These are phyloP conservation scores for Graphium colonna DNA, from an alignment of 2,888 invertebrate species.

Conservation along the genomic window DNA sequence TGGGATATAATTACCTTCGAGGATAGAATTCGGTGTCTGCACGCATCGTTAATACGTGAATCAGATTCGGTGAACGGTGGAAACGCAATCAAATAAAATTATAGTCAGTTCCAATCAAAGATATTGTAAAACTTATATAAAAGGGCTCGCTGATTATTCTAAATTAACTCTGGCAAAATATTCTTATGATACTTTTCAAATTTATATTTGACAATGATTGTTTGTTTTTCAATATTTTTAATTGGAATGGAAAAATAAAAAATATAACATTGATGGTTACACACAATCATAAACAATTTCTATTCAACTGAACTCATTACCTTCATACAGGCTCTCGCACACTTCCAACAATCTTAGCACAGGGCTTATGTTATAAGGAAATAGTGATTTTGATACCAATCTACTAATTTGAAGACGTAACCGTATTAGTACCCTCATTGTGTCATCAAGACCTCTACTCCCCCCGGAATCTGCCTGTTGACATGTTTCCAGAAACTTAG, in stretches of 20 bases:
- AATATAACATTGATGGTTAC: not conserved
- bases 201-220: too few relatives aligned
- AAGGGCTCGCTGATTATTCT: too few relatives aligned
- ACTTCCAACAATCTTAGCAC: slow-evolving; percentile 90
- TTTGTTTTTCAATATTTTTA: not conserved
- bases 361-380: slow-evolving; percentile 94
- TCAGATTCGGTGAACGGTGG: slow-evolving; percentile 2
- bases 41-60: slow-evolving; percentile 18
- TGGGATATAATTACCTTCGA: slow-evolving; percentile 16
- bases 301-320: slow-evolving; percentile 87
- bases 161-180: too few relatives aligned
- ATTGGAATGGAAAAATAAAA: not conserved
- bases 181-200: too few relatives aligned
- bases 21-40: slow-evolving; percentile 12
- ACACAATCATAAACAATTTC: too few relatives aligned
- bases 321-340: slow-evolving; percentile 92
- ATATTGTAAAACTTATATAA: too few relatives aligned
- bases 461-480: slow-evolving; percentile 80
- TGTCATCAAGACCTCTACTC: slow-evolving; percentile 84
- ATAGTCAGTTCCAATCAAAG: not conserved
- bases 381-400: slow-evolving; percentile 89
- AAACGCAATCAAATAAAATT: slow-evolving; percentile 6
- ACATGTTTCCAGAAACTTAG: slow-evolving; percentile 89
- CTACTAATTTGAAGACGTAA: slow-evolving; percentile 89
- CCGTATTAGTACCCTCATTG: slow-evolving; percentile 90